These are phyloP conservation scores for Uropetala carovei DNA, from an alignment of 2,888 invertebrate genomes.

Conservation along the genomic window DNA sequence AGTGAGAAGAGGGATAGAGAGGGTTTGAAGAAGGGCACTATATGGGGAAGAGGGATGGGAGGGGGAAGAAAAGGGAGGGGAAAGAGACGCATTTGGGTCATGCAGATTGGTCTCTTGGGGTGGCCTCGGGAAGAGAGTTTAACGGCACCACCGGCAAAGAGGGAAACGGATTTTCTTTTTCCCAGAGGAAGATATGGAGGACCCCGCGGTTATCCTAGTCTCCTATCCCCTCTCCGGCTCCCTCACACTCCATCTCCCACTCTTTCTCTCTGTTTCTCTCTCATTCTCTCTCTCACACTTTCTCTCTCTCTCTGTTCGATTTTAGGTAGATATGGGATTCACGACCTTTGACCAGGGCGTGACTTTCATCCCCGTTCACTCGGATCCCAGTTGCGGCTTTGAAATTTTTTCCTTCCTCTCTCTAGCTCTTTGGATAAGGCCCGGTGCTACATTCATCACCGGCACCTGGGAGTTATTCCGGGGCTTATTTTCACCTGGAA, in stretches of 20 bases:
- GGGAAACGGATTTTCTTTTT: background rate
- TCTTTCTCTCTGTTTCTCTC: background rate
- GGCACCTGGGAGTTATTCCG: background rate
- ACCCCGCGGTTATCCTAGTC: background rate
- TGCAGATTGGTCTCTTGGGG: background rate
- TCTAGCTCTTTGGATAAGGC: background rate
- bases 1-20: too few relatives aligned
- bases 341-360: constrained; percentile 27
- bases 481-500: background rate
- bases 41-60: too few relatives aligned
- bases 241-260: background rate
- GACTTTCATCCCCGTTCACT: constrained; percentile 14
- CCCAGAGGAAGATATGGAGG: background rate
- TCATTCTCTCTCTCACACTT: background rate
- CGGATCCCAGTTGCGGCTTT: background rate
- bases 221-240: background rate
- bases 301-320: background rate
- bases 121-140: background rate
- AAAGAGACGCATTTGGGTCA: too few relatives aligned
- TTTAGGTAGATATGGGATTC: background rate
- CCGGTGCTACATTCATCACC: constrained; percentile 10
- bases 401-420: background rate
- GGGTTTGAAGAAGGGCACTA: too few relatives aligned
- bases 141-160: background rate
- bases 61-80: too few relatives aligned